These are phyloP conservation scores for Oreochromis spilurus DNA, from an alignment of 2,113 vertebrate species.

Conservation along the genomic window DNA sequence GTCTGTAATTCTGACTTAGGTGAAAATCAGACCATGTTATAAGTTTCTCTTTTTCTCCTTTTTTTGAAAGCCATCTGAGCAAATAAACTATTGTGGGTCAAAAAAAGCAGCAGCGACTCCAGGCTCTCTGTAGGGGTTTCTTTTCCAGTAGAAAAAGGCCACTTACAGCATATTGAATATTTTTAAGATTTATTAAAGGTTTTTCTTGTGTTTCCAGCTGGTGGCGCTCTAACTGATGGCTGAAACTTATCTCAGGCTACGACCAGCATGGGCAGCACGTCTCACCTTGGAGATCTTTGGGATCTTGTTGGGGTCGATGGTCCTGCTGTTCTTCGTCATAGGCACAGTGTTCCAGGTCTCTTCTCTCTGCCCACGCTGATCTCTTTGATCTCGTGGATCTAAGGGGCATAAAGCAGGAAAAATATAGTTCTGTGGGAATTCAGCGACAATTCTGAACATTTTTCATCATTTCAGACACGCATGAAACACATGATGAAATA, in stretches of 20 bases:
- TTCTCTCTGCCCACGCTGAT: constrained; percentile 75
- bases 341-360: constrained; percentile 98
- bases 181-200: background rate
- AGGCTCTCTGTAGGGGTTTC: background rate
- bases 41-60: background rate
- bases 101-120: background rate
- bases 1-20: background rate
- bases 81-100: background rate
- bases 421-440: background rate
- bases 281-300: constrained; percentile 98
- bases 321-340: constrained; percentile 92
- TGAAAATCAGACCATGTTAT: background rate
- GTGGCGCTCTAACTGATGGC: background rate
- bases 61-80: background rate
- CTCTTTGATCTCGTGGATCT: constrained; percentile 51
- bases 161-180: background rate
- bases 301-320: constrained; percentile 95
- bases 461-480: background rate
- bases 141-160: background rate
- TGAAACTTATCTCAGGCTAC: background rate
- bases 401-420: background rate
- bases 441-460: background rate
- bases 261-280: background rate
- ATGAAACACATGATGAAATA: background rate
- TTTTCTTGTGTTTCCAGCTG: background rate